Evolutionary conservation across 2,797 vertebrate species (phyloP), one percentile per base, ranked within the genome.

Genomic region (Acanthurus tractus): DNA sequence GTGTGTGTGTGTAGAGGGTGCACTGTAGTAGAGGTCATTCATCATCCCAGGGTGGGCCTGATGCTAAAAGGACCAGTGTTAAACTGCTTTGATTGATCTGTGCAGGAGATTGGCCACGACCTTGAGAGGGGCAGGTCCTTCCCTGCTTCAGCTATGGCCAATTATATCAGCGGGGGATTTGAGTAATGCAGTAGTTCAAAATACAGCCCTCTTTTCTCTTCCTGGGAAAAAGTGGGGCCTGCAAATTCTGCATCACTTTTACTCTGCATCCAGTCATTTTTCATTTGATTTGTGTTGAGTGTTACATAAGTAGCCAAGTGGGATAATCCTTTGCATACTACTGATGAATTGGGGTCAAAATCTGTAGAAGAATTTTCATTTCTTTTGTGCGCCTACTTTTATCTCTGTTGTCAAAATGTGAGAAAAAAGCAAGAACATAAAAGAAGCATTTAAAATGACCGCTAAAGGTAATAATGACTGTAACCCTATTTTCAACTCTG

Each of bases 71-170:
- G 49, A 29, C 68, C 81, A 80, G 86, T 91, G 88, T 91, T 92
- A 79, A 90, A 54, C 65, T 59, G 67, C 78, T 74, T 72, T 94
- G 92, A 93, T 92, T 88, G 90, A 94, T 93, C 88, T 88, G 64
- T 80, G 74, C 67, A 89, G 72, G 67, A 90, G 88, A 92, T 92
- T 93, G 86, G 89, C 90, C 75, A 84, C 78, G 86, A 89, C 88
- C 79, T 74, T 79, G 62, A 81, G 78, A 76, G 87, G 70, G 81
- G 40, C 69, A 67, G 72, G 68, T 63, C 13, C 53, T 74, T 71
- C 81, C 53, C 53, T 71, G 67, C 36, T 61, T 36, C 8, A 58
- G 79, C 71, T 75, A 53, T 50, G 78, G 76, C 65, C 68, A 81
- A 84, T 91, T 89, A 88, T 82, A 89, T 86, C 74, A 54, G 63